Conservation (phyloP, 2,797 vertebrate species). For the Sphenodon punctatus region DNA sequence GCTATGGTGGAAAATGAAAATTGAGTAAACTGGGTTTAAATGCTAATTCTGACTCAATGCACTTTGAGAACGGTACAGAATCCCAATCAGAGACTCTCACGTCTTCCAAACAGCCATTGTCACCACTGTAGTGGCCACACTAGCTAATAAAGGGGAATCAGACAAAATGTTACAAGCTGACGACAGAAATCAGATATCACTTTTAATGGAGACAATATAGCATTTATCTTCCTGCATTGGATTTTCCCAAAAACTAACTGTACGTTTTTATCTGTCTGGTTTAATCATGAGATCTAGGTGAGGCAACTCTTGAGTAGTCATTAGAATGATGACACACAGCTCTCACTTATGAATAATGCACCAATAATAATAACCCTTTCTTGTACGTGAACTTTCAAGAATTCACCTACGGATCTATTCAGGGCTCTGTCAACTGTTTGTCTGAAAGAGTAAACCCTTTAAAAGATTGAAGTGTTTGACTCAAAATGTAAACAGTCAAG, state of each 20-base stretch:
- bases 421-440: not conserved
- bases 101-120: not conserved
- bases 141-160: too few relatives aligned
- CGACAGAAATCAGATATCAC: not conserved
- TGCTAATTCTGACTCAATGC: not conserved
- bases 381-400: not conserved
- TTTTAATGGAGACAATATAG: not conserved
- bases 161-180: not conserved
- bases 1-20: not conserved
- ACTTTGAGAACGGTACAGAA: not conserved
- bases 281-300: not conserved
- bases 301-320: not conserved
- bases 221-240: not conserved
- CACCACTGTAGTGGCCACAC: not conserved
- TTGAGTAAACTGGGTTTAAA: not conserved
- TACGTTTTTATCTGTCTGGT: not conserved
- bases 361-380: not conserved
- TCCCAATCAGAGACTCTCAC: not conserved
- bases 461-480: not conserved
- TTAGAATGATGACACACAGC: not conserved
- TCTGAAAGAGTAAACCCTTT: slow-evolving; percentile 21
- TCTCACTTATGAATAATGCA: not conserved
- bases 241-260: not conserved
- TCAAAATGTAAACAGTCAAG: not conserved
- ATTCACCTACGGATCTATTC: not conserved